phyloP scores from a whole-genome alignment of 2,113 vertebrate genomes.

The Axis porcinus region DNA sequence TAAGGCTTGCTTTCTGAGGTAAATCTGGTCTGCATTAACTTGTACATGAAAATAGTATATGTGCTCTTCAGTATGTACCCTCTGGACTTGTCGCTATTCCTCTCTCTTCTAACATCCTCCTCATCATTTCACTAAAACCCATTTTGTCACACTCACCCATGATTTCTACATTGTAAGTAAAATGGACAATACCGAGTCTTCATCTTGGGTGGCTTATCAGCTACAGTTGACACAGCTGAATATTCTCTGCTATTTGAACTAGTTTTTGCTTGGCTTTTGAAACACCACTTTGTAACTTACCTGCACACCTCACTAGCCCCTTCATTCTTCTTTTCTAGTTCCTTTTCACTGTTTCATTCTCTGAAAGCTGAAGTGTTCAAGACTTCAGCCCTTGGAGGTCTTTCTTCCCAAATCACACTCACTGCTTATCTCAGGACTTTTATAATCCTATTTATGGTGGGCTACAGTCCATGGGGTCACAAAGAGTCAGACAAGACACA shows the following conservation, averaged over 20 bases:
- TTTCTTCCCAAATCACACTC: not conserved
- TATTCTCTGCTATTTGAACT: not conserved
- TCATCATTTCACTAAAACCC: too few relatives aligned
- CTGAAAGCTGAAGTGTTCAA: not conserved
- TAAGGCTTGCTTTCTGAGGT: not conserved
- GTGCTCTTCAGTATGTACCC: not conserved
- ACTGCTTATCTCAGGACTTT: not conserved
- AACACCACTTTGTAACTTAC: not conserved
- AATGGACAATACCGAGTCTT: accelerated
- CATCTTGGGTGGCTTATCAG: not conserved
- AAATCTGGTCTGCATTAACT: not conserved
- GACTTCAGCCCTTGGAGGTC: not conserved
- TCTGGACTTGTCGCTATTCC: not conserved
- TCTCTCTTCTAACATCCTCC: not conserved
- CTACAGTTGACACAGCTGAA: accelerated
- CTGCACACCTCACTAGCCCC: not conserved
- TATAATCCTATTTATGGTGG: not conserved
- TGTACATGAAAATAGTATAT: not conserved
- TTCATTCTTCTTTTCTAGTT: not conserved
- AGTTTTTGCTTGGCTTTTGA: not conserved
- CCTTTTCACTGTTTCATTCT: not conserved
- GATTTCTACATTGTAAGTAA: accelerated
- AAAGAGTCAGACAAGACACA: not conserved
- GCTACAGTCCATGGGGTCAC: not conserved
- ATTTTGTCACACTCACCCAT: not conserved